A percentile compares a stretch with the other conserved stretches of the same genome.
These are phyloP conservation scores for Pandion haliaetus DNA, from an alignment of 2,113 vertebrate species.

Conservation along the genomic window DNA sequence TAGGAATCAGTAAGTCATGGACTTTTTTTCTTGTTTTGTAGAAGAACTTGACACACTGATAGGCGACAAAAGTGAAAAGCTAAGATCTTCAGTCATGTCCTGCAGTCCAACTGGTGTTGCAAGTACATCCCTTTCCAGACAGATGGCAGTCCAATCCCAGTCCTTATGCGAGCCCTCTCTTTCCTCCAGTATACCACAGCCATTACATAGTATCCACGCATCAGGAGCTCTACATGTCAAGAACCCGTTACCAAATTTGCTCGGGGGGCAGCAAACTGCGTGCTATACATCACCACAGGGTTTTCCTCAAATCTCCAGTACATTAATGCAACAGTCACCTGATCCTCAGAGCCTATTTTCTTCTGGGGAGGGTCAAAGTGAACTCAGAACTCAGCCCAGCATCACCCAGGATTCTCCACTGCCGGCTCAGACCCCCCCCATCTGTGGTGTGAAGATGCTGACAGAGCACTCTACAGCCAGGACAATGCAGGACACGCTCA, in stretches of 20 bases:
- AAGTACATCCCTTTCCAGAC: conserved; percentile 51
- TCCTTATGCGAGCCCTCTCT: conserved; percentile 46
- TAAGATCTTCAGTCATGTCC: conserved; percentile 60
- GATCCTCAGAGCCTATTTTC: conserved; percentile 62
- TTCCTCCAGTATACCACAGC: conserved; percentile 52
- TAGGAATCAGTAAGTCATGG: background rate
- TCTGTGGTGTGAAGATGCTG: conserved; percentile 71
- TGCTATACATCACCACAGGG: conserved; percentile 68
- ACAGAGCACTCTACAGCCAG: conserved; percentile 71
- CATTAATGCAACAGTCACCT: conserved; percentile 69
- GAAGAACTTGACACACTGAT: conserved; percentile 91
- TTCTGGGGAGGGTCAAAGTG: conserved; percentile 64
- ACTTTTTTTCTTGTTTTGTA: conserved; percentile 54
- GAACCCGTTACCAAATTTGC: conserved; percentile 60
- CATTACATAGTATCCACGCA: conserved; percentile 41
- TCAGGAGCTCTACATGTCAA: conserved; percentile 53
- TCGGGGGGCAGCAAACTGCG: conserved; percentile 53
- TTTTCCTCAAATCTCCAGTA: conserved; percentile 72
- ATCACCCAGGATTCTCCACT: conserved; percentile 75
- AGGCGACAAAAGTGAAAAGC: conserved; percentile 82
- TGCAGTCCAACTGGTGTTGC: conserved; percentile 59
- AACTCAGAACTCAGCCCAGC: conserved; percentile 64
- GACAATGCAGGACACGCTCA: conserved; percentile 80
- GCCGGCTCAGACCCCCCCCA: conserved; percentile 80
- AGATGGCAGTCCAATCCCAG: conserved; percentile 43